Percentiles rank a stretch among this genome's conserved stretches.
Evolutionary conservation across 2,888 invertebrate species (phyloP).

Genomic region (Creontiades dilutus): DNA sequence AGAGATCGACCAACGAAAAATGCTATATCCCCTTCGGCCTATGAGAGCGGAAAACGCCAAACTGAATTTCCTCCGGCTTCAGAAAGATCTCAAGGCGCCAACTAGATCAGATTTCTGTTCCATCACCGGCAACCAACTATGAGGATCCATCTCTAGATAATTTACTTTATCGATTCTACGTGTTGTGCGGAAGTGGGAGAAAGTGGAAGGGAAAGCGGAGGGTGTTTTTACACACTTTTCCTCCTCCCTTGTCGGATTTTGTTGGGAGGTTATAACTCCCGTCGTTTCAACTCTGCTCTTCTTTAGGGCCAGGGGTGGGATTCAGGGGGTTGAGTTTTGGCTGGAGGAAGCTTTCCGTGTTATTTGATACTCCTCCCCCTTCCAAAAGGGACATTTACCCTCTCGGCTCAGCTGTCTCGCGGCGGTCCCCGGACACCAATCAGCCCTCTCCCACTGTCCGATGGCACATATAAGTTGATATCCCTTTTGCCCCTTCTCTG

Average conservation of each 20-base stretch:
- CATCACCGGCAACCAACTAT: constrained; percentile 63
- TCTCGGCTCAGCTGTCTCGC: constrained; percentile 22
- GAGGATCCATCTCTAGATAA: constrained; percentile 71
- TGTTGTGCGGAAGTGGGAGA: constrained; percentile 8
- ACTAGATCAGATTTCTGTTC: constrained; percentile 65
- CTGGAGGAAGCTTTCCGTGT: constrained; percentile 48
- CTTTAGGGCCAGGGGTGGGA: neutral
- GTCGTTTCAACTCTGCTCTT: neutral
- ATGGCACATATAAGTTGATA: constrained; percentile 40
- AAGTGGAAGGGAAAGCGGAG: neutral
- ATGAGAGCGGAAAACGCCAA: constrained; percentile 28
- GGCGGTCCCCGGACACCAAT: constrained; percentile 11
- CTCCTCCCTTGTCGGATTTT: constrained; percentile 22
- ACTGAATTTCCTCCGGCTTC: constrained; percentile 28
- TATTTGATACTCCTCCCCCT: constrained; percentile 46
- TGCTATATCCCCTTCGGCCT: neutral
- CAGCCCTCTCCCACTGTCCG: neutral
- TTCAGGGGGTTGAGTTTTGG: neutral
- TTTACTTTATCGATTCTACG: constrained; percentile 69
- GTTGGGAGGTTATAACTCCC: neutral
- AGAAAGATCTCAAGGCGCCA: constrained; percentile 54
- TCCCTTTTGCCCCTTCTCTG: neutral
- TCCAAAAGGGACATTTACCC: constrained; percentile 20
- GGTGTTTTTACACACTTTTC: constrained; percentile 65
- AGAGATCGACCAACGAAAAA: constrained; percentile 1